Base-by-base conservation (phyloP, 2,797 vertebrate genomes). In the Lepilemur ruficaudatus region DNA sequence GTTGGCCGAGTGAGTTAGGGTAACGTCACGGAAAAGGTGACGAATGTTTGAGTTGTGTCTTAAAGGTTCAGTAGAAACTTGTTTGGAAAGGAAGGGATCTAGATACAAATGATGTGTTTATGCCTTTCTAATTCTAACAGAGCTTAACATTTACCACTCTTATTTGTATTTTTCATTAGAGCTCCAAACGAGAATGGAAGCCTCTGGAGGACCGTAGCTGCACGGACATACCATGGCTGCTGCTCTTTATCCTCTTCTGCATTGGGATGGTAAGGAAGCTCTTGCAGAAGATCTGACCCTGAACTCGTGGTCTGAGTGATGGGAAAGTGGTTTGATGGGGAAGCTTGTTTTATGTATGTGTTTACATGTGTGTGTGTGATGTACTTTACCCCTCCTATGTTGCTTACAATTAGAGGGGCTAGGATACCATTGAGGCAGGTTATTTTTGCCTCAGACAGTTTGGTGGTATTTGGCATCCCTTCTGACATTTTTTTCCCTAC, bases 111-210 rank as follows among this genome's bases (percentile, higher is more conserved):
- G 6, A 11, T 82, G 14, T 63, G 38, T 78, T 92, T 85, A 13
- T 73, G 38, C 41, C 46, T 89, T 89, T 72, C 32, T 55, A 50
- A 52, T 67, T 97, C 72, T 48, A 93, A 76, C 2, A 72, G 46
- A 52, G 69, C 65, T 46, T 41, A 50, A 75, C 38, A 18, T 92
- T 94, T 59, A 30, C 61, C 2, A 78, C 11, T 98, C 17, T 98
- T 46, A 85, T 95, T 92, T 95, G 35, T 98, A 8, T 97, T 97
- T 93, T 96, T 73, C 73, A 81, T 98, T 98, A 99, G 99, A 99
- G 99, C 98, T 99, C 99, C 98, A 99, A 99, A 98, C 98, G 99
- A 99, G 99, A 99, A 98, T 99, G 99, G 99, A 99, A 99, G 98
- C 99, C 99, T 35, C 98, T 99, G 98, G 99, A 99, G 98, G 99